A percentile compares a stretch with the other conserved stretches of the same genome.
phyloP scores from a whole-genome alignment of 1,140 invertebrate species.

The Neotoxoptera formosana region DNA sequence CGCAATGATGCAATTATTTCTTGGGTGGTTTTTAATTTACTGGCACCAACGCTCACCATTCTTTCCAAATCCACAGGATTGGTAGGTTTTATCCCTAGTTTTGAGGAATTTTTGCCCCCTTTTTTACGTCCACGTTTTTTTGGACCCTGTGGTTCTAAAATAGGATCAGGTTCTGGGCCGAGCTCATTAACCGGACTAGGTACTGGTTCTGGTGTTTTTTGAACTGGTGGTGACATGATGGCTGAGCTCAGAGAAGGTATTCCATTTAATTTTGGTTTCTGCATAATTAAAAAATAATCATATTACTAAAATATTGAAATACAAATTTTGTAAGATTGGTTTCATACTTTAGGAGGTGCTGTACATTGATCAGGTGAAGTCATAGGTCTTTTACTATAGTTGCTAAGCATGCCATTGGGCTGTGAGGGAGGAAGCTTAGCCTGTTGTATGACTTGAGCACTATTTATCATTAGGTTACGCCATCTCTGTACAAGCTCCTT shows the following conservation, averaged over 20 bases:
- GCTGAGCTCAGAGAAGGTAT: conserved; percentile 58
- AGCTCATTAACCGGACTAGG: conserved; percentile 59
- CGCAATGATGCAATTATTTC: conserved; percentile 81
- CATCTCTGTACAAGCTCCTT: conserved; percentile 91
- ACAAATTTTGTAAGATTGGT: neutral
- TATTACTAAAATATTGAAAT: neutral
- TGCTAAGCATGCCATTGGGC: conserved; percentile 59
- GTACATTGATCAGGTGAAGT: conserved; percentile 53
- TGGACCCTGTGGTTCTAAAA: conserved; percentile 62
- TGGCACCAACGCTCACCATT: conserved; percentile 71
- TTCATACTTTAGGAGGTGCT: conserved; percentile 42
- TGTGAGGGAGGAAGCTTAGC: conserved; percentile 50
- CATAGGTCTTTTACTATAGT: conserved; percentile 47
- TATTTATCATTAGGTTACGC: conserved; percentile 77
- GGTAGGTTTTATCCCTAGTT: conserved; percentile 59
- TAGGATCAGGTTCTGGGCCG: conserved; percentile 61
- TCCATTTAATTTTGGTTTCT: conserved; percentile 57
- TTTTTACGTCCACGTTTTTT: conserved; percentile 76
- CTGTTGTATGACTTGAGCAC: conserved; percentile 55
- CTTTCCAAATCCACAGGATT: conserved; percentile 67
- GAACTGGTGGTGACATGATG: conserved; percentile 41
- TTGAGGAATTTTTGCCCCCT: conserved; percentile 69
- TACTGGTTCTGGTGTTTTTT: conserved; percentile 58
- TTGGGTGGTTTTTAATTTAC: conserved; percentile 85
- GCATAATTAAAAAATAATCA: neutral